A percentile compares a stretch with the other conserved stretches of the same genome.
phyloP scores from a whole-genome alignment of 2,888 invertebrate species.

The Lamellibrachia columna region DNA sequence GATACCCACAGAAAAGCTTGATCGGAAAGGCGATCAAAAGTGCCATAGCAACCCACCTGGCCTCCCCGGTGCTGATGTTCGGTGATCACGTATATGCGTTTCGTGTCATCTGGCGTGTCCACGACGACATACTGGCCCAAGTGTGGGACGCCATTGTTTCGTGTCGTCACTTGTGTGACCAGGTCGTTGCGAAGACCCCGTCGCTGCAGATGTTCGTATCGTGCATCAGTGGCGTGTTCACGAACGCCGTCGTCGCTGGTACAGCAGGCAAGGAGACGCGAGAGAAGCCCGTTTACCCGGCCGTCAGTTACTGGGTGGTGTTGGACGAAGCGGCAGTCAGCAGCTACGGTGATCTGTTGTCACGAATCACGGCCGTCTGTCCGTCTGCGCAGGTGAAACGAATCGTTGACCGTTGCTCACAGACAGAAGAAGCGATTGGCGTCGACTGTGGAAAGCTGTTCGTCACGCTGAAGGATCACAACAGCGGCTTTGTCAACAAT shows the following conservation, averaged over 20 bases:
- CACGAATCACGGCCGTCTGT: constrained; percentile 70
- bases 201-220: constrained; percentile 70
- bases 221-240: constrained; percentile 73
- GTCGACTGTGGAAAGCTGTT: constrained; percentile 32
- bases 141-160: constrained; percentile 80
- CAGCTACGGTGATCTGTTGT: constrained; percentile 68
- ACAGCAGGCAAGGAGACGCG: neutral
- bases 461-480: constrained; percentile 75
- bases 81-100: neutral
- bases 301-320: constrained; percentile 66
- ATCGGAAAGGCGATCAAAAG: neutral
- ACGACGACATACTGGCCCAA: constrained; percentile 76
- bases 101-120: neutral
- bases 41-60: neutral
- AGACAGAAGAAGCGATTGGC: neutral
- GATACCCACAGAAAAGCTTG: neutral
- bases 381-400: neutral
- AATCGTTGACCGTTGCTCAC: neutral
- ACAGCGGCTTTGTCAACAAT: constrained; percentile 70
- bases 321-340: constrained; percentile 74
- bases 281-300: constrained; percentile 7
- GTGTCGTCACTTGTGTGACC: constrained; percentile 85
- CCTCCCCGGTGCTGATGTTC: neutral
- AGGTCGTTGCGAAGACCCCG: constrained; percentile 80
- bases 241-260: neutral